Conservation (phyloP, 2,113 vertebrate species). For the Spermophilus dauricus region DNA sequence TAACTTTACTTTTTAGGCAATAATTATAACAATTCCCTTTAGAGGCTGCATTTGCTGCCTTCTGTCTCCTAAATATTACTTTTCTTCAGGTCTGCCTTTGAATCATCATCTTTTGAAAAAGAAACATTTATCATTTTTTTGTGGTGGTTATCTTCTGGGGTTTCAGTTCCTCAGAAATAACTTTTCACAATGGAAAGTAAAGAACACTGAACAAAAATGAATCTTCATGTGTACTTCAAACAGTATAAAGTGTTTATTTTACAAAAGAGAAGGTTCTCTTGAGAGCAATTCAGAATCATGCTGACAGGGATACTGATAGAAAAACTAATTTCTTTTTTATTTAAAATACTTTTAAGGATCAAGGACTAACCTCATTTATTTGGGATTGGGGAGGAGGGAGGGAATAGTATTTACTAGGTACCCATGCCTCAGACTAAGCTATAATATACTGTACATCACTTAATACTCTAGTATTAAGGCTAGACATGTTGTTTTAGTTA, state of each 20-base stretch:
- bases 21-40: constrained; percentile 71
- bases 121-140: constrained; percentile 41
- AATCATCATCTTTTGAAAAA: constrained; percentile 47
- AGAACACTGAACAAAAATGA: constrained; percentile 62
- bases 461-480: neutral
- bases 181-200: constrained; percentile 64
- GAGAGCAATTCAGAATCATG: constrained; percentile 66
- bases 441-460: neutral
- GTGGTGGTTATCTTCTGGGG: constrained; percentile 69
- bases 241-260: constrained; percentile 68
- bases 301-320: constrained; percentile 54
- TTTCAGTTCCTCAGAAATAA: constrained; percentile 76
- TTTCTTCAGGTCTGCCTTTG: constrained; percentile 69
- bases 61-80: constrained; percentile 30
- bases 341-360: constrained; percentile 58
- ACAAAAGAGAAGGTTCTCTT: constrained; percentile 58
- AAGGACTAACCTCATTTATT: constrained; percentile 70
- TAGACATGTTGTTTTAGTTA: too few relatives aligned
- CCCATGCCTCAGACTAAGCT: neutral
- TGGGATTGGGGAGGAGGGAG: neutral
- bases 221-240: constrained; percentile 67
- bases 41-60: constrained; percentile 41
- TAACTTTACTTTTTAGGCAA: constrained; percentile 62
- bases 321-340: constrained; percentile 52
- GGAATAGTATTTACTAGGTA: neutral